These are phyloP conservation scores for Melanargia galathea DNA, from an alignment of 2,888 invertebrate species.

Conservation along the genomic window DNA sequence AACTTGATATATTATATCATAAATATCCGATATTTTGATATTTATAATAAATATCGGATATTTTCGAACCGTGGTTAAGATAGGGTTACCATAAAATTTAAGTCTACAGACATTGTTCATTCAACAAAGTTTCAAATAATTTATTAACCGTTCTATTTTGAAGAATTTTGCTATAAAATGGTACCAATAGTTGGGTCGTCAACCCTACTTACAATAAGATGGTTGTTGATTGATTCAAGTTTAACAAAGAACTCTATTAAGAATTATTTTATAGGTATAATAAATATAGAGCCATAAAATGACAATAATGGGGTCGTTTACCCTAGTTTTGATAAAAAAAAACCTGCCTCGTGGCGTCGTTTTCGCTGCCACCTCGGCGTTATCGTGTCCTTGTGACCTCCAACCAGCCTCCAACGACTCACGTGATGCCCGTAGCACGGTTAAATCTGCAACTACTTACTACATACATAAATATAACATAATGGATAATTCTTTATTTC, in stretches of 20 bases:
- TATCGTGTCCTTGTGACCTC: constrained; percentile 14
- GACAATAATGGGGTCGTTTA: constrained; percentile 2
- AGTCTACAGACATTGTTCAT: no score
- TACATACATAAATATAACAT: no score
- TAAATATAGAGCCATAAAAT: not conserved
- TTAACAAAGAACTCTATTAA: no score
- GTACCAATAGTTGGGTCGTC: not conserved
- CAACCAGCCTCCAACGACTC: not conserved
- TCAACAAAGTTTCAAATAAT: no score
- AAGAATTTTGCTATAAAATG: not conserved
- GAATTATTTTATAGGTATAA: no score
- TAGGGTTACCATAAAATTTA: no score
- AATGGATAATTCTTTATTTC: no score
- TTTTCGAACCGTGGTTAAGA: no score
- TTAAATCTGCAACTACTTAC: not conserved
- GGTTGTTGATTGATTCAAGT: not conserved
- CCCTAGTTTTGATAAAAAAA: constrained; percentile 3
- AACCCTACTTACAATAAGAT: not conserved
- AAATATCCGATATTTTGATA: no score
- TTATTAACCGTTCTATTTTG: not conserved
- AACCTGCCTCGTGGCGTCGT: not conserved
- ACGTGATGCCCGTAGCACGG: constrained; percentile 3
- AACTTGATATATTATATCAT: no score
- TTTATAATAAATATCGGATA: no score
- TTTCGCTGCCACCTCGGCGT: not conserved